Base-by-base conservation (phyloP, 92 coral and sea anemone species). In the Zoanthus solanderi region DNA sequence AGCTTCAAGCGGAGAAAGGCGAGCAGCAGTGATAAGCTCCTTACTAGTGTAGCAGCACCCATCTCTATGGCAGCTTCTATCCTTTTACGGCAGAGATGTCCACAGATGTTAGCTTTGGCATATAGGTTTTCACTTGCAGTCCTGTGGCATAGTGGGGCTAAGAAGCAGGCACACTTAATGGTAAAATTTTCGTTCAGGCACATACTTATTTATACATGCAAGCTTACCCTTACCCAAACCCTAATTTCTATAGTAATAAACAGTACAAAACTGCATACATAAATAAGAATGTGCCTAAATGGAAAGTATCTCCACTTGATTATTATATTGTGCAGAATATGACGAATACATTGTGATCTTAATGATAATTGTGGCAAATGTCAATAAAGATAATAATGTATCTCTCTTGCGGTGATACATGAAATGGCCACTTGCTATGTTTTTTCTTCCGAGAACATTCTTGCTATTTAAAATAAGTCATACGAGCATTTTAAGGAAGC, bases 101-200 rank as follows among this genome's bases (percentile, higher is more conserved):
- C 93, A 57, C 90, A 90, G 52, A 92, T 92, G 93, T 87, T 87
- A 54, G 95, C 93, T 16, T 77, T 87, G 72, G 80, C 90, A 48
- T 92, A 92, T 78, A 71, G 88, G 79, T 61, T 90, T 61, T 87
- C 91, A 45, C 71, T 92, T 9, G 90, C 71, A n/a, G 88, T 90
- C 50, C 71, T 93, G 78, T 92, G 95, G 95, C 95, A 92, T 47
- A 88, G 93, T 87, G 95, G 93, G 31, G 95, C 93, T 15, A 88
- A 85, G 71, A 92, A 92, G 75, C 95, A 92, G 90, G 95, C 89
- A 50, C 60, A 45, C 31, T 34, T 29, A 83, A 78, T 52, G 5
- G 42, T 34, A 34, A 0, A 34, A 34, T 34, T 34, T 34, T 34
- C 42, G 2, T 34, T 34, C 2, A 34, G 42, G n/a, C n/a, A n/a